Evolutionary conservation across 2,797 vertebrate genomes (phyloP).

Genomic region (Myoxocephalus aenaeus): DNA sequence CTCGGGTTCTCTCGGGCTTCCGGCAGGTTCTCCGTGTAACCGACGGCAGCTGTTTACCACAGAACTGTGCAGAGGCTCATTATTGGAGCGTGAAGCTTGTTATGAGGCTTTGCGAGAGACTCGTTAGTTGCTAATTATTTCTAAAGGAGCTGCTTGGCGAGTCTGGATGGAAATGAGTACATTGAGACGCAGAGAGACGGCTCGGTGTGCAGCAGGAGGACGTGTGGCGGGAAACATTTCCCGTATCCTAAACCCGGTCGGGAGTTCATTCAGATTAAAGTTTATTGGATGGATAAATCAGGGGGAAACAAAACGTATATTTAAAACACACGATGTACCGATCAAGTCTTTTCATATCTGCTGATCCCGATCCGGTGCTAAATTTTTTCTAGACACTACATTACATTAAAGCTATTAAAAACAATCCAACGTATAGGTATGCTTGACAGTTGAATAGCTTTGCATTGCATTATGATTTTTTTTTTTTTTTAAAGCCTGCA

Average conservation of each 20-base stretch:
- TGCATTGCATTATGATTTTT: background rate
- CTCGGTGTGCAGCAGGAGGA: slow-evolving; percentile 16
- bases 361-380: no score
- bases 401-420: background rate
- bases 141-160: slow-evolving; percentile 65
- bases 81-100: slow-evolving; percentile 75
- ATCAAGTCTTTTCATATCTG: no score
- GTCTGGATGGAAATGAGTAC: slow-evolving; percentile 52
- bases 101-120: slow-evolving; percentile 71
- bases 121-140: slow-evolving; percentile 79
- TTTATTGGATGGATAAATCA: background rate
- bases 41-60: slow-evolving; percentile 72
- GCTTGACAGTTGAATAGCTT: background rate
- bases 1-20: slow-evolving; percentile 53
- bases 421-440: background rate
- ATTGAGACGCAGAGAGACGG: slow-evolving; percentile 28
- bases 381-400: background rate
- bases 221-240: background rate
- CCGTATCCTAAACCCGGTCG: slow-evolving; percentile 18
- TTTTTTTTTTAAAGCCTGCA: no score
- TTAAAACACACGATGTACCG: no score
- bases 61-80: slow-evolving; percentile 71
- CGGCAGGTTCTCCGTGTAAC: slow-evolving; percentile 60
- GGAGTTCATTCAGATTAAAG: slow-evolving; percentile 3
- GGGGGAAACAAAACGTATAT: background rate